A percentile compares a stretch with the other conserved stretches of the same genome.
These are phyloP conservation scores for Homarus americanus DNA, from an alignment of 1,140 invertebrate genomes.

Conservation along the genomic window DNA sequence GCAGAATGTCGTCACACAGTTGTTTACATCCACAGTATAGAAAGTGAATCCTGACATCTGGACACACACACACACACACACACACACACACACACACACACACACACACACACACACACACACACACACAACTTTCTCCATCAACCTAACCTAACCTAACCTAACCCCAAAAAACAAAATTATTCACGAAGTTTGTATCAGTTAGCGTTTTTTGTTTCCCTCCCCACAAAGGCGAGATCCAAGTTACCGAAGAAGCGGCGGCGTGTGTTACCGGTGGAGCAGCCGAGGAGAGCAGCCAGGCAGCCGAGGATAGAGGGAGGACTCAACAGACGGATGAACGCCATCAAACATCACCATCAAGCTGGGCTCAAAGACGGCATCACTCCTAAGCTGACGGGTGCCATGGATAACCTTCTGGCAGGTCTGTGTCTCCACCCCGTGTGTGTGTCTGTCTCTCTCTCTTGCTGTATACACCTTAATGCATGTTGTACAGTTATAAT, in stretches of 20 bases:
- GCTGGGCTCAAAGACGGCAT: constrained; percentile 83
- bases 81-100: too few relatives aligned
- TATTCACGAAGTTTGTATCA: not conserved
- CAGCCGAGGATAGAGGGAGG: constrained; percentile 60
- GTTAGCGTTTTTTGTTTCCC: not conserved
- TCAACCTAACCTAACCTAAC: too few relatives aligned
- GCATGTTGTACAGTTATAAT: not conserved
- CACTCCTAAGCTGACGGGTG: constrained; percentile 58
- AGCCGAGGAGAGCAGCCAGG: constrained; percentile 80
- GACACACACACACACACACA: too few relatives aligned
- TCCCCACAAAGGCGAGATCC: constrained; percentile 85
- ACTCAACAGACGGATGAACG: constrained; percentile 80
- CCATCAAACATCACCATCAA: constrained; percentile 79
- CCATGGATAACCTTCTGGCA: constrained; percentile 58
- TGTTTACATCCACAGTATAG: too few relatives aligned
- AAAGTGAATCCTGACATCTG: too few relatives aligned
- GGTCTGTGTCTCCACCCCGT: not conserved
- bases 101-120: too few relatives aligned
- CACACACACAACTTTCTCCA: too few relatives aligned
- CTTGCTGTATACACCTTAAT: not conserved
- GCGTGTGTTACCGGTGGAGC: constrained; percentile 89
- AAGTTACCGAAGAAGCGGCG: constrained; percentile 92
- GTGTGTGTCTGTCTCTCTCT: too few relatives aligned
- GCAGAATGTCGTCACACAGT: too few relatives aligned
- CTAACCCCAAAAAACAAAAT: not conserved